These are phyloP conservation scores for Xyrauchen texanus DNA, from an alignment of 2,113 vertebrate genomes.

Conservation along the genomic window DNA sequence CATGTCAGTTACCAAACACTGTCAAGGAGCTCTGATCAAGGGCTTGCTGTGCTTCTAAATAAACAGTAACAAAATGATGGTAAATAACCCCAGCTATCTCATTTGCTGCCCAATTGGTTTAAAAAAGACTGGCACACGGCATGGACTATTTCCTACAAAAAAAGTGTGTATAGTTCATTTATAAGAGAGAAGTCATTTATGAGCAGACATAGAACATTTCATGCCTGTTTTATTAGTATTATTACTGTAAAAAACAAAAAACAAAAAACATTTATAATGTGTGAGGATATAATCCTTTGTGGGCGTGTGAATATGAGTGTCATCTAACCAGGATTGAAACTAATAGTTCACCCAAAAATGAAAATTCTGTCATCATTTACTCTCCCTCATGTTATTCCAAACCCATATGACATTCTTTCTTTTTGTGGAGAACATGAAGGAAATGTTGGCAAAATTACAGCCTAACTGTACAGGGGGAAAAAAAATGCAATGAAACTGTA, in stretches of 20 bases:
- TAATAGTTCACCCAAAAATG: too few relatives aligned
- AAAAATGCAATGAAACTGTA: too few relatives aligned
- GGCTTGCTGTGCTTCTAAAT: conserved; percentile 53
- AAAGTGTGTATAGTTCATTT: conserved; percentile 36
- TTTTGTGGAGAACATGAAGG: too few relatives aligned
- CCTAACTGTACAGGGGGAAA: too few relatives aligned
- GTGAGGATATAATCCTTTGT: conserved; percentile 32
- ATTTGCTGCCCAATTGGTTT: conserved; percentile 62
- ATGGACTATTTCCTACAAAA: conserved; percentile 46
- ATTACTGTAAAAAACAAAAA: conserved; percentile 47
- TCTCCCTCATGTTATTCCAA: too few relatives aligned
- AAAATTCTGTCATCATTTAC: not conserved
- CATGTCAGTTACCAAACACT: conserved; percentile 32
- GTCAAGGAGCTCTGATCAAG: conserved; percentile 50
- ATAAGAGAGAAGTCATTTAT: conserved; percentile 29
- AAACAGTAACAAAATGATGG: conserved; percentile 54
- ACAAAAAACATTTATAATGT: conserved; percentile 46
- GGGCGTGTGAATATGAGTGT: not conserved
- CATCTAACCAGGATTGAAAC: not conserved
- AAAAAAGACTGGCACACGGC: conserved; percentile 37
- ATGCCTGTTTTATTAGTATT: conserved; percentile 47
- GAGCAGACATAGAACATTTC: conserved; percentile 15
- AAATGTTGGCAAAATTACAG: too few relatives aligned
- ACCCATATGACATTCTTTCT: too few relatives aligned
- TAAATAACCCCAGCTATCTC: conserved; percentile 57